A percentile compares a stretch with the other conserved stretches of the same genome.
These are phyloP conservation scores for Corbicula japonica DNA, from an alignment of 2,888 invertebrate species.

Conservation along the genomic window DNA sequence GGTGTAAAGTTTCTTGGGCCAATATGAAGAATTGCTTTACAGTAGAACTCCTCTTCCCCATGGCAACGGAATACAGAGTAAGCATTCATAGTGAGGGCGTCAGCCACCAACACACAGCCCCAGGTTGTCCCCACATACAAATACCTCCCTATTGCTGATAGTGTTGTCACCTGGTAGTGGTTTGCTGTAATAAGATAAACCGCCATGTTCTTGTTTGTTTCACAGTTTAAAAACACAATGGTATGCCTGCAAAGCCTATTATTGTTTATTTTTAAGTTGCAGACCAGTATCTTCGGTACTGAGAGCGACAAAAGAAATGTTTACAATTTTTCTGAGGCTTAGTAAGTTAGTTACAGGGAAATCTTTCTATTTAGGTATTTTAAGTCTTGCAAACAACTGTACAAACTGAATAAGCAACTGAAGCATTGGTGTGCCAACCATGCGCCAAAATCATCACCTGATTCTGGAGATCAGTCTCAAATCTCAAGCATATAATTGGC, in stretches of 20 bases:
- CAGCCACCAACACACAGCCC: constrained; percentile 97
- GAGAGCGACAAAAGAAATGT: too few species aligned
- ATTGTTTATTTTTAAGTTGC: background rate
- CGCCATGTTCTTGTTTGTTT: too few species aligned
- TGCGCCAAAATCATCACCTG: too few species aligned
- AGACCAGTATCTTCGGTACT: too few species aligned
- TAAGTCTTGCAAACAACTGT: too few species aligned
- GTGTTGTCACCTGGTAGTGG: constrained; percentile 90
- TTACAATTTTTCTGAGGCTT: too few species aligned
- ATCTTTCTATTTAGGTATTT: too few species aligned
- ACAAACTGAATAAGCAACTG: too few species aligned
- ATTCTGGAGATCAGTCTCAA: too few species aligned
- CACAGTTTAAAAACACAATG: background rate
- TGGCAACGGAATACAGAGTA: constrained; percentile 93
- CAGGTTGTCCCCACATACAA: constrained; percentile 97
- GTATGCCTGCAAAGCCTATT: background rate
- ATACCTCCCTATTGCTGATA: constrained; percentile 88
- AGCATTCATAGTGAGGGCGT: constrained; percentile 92
- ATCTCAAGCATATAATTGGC: too few species aligned
- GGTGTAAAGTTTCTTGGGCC: constrained; percentile 28
- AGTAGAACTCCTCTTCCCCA: constrained; percentile 76
- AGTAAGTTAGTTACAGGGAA: too few species aligned
- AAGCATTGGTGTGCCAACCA: too few species aligned
- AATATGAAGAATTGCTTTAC: constrained; percentile 77
- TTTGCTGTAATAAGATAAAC: constrained; percentile 80